Conservation (phyloP, 2,888 invertebrate species). For the Athalia cordata region DNA sequence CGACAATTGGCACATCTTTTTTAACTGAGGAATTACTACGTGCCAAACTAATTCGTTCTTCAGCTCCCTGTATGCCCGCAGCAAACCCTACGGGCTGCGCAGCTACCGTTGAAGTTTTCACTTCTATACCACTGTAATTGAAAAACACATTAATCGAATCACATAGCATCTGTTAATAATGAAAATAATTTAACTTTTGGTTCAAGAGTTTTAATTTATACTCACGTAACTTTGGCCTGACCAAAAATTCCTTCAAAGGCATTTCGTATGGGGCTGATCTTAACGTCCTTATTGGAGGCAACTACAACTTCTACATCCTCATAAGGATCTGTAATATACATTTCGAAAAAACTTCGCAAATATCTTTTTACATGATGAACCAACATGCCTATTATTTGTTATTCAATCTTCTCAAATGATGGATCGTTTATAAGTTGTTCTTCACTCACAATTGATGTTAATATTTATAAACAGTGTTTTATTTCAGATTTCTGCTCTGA, state of each 20-base stretch:
- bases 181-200: background rate
- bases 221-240: slow-evolving; percentile 85
- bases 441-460: background rate
- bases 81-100: slow-evolving; percentile 87
- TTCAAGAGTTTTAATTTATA: slow-evolving; percentile 43
- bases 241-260: slow-evolving; percentile 88
- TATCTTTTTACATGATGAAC: slow-evolving; percentile 54
- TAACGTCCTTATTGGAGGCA: slow-evolving; percentile 85
- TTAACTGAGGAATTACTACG: slow-evolving; percentile 77
- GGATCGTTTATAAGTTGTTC: background rate
- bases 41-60: slow-evolving; percentile 81
- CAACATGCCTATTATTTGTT: slow-evolving; percentile 51
- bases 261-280: slow-evolving; percentile 85
- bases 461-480: background rate
- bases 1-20: slow-evolving; percentile 82
- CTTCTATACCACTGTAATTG: slow-evolving; percentile 77
- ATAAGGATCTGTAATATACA: slow-evolving; percentile 81
- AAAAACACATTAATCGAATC: slow-evolving; percentile 11
- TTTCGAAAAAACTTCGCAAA: slow-evolving; percentile 55
- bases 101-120: slow-evolving; percentile 80
- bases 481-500: background rate
- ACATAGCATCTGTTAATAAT: no score
- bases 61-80: slow-evolving; percentile 83
- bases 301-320: slow-evolving; percentile 85
- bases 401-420: background rate